These are phyloP conservation scores for Rambutsinella grinnellia DNA, from an alignment of 2,888 invertebrate species.

Conservation along the genomic window DNA sequence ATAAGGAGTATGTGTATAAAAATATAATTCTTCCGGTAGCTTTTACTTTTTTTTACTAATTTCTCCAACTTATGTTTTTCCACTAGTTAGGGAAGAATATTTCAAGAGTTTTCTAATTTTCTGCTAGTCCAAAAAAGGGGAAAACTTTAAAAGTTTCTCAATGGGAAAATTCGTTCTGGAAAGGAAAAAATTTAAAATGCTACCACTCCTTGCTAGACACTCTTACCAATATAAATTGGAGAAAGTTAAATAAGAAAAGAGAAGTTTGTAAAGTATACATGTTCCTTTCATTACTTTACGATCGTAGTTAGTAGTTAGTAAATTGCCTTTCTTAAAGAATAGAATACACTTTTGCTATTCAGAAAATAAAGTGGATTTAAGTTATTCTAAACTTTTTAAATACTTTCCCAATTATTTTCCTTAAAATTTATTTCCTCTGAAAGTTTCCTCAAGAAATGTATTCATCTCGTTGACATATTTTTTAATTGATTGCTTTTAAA, in stretches of 20 bases:
- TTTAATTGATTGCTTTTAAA: conserved; percentile 9
- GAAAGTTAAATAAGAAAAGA: conserved; percentile 40
- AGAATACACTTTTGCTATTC: not conserved
- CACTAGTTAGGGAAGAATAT: conserved; percentile 17
- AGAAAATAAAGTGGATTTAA: not conserved
- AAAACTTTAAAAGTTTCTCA: conserved; percentile 1
- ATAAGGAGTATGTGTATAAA: no score
- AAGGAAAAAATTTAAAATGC: conserved; percentile 1
- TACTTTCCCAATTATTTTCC: conserved; percentile 1
- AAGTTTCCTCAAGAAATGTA: no score
- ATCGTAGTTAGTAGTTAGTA: not conserved
- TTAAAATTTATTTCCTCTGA: no score
- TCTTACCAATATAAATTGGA: not conserved
- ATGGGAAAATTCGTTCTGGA: not conserved
- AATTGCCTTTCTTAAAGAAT: conserved; percentile 28
- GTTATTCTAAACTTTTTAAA: conserved; percentile 6
- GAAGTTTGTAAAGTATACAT: not conserved
- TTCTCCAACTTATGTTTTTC: not conserved
- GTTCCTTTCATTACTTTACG: conserved; percentile 14
- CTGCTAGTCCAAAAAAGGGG: not conserved
- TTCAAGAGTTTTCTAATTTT: conserved; percentile 4
- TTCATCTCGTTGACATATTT: no score
- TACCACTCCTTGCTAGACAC: not conserved
- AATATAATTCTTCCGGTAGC: no score
- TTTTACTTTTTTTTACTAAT: no score